Percentiles rank a stretch among this genome's conserved stretches.
Evolutionary conservation across 2,888 invertebrate species (phyloP).

Genomic region (Cryptus viduatorius): DNA sequence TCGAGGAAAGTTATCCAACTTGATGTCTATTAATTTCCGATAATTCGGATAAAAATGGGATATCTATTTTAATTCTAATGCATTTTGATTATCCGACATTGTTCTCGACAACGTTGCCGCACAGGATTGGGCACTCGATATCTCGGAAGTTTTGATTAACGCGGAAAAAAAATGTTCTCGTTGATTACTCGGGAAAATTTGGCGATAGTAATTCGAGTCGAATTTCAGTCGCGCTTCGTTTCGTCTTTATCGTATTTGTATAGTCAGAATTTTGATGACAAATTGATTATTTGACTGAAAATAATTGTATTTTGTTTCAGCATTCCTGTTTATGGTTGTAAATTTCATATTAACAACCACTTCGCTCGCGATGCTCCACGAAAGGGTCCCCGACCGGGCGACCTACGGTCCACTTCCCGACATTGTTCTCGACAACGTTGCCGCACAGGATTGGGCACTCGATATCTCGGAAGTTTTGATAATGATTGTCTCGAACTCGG

Average conservation of each 20-base stretch:
- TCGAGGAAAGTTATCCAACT: too few species aligned
- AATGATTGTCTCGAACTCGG: constrained; percentile 92
- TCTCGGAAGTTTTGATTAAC: constrained; percentile 88
- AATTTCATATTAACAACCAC: constrained; percentile 89
- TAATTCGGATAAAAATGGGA: too few species aligned
- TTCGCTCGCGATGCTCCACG: constrained; percentile 94
- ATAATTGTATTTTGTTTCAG: constrained; percentile 83
- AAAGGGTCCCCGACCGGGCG: constrained; percentile 92
- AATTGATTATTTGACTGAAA: background rate
- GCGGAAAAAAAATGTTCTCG: too few species aligned
- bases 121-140: constrained; percentile 92
- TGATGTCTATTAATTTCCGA: too few species aligned
- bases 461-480: constrained; percentile 94
- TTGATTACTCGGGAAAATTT: too few species aligned
- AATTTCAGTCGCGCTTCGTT: background rate
- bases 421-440: constrained; percentile 92
- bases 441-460: constrained; percentile 92
- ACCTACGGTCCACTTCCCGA: constrained; percentile 93
- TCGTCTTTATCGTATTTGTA: background rate
- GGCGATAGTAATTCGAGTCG: background rate
- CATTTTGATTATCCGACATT: constrained; percentile 90
- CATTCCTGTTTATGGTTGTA: constrained; percentile 88
- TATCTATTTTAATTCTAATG: too few species aligned
- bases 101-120: constrained; percentile 92
- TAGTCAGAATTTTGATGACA: too few species aligned